A percentile compares a stretch with the other conserved stretches of the same genome.
Evolutionary conservation across 2,888 invertebrate genomes (phyloP).

Genomic region (Eupithecia tripunctaria): DNA sequence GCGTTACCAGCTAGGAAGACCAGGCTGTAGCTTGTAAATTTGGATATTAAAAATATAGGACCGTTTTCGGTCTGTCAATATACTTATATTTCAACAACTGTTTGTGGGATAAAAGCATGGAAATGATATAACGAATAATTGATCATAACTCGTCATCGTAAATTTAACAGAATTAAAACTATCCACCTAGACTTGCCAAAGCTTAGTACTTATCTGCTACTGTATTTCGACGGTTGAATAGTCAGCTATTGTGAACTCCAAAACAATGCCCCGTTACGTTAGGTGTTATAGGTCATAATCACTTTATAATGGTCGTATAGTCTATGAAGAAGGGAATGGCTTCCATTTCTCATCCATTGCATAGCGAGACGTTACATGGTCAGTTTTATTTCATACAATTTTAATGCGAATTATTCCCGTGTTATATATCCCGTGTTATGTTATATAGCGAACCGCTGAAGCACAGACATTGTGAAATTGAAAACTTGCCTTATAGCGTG

Average conservation of each 20-base stretch:
- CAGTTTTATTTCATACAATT: too few species aligned
- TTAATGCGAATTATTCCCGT: too few species aligned
- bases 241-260: not conserved
- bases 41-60: not conserved
- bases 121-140: too few species aligned
- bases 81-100: not conserved
- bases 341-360: too few species aligned
- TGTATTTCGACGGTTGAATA: not conserved
- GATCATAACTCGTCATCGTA: too few species aligned
- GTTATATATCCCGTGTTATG: too few species aligned
- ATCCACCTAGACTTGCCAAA: not conserved
- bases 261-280: not conserved
- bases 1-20: slow-evolving; percentile 55
- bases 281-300: not conserved
- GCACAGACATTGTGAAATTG: too few species aligned
- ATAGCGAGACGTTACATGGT: too few species aligned
- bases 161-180: too few species aligned
- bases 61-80: not conserved
- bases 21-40: slow-evolving; percentile 37
- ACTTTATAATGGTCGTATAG: not conserved
- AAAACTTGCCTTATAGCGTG: too few species aligned
- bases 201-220: not conserved
- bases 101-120: not conserved
- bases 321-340: not conserved
- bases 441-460: too few species aligned